Evolutionary conservation across 1,140 invertebrate species (phyloP).

Genomic region (Penaeus japonicus): DNA sequence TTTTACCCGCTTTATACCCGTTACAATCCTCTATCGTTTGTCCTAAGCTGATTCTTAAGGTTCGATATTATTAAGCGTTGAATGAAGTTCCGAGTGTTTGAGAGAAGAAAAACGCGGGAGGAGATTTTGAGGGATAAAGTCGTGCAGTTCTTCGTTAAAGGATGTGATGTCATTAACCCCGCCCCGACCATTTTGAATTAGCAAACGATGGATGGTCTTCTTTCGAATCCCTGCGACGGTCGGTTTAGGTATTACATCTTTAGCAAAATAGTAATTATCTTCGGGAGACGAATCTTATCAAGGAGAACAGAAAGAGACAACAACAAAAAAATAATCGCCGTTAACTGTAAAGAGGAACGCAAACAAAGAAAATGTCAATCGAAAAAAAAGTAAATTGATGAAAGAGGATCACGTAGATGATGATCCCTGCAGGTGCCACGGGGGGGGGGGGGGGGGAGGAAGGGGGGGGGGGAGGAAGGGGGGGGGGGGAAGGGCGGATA

Average conservation of each 20-base stretch:
- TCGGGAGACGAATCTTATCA: too few relatives aligned
- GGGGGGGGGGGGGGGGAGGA: not conserved
- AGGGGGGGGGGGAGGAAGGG: not conserved
- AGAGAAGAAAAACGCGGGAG: too few relatives aligned
- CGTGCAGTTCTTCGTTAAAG: too few relatives aligned
- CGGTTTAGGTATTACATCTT: too few relatives aligned
- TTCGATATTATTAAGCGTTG: not conserved
- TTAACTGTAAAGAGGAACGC: not conserved
- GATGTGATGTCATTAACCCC: too few relatives aligned
- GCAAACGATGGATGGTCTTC: too few relatives aligned
- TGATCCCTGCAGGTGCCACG: too few relatives aligned
- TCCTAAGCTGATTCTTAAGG: not conserved
- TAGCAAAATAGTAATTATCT: too few relatives aligned
- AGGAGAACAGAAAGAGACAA: not conserved
- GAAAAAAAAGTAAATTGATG: not conserved
- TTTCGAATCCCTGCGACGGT: too few relatives aligned
- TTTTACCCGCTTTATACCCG: not conserved
- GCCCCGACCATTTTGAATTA: too few relatives aligned
- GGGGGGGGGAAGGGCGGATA: not conserved
- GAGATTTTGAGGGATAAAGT: too few relatives aligned
- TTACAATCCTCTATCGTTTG: not conserved
- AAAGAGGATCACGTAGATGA: not conserved
- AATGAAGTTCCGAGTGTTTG: too few relatives aligned
- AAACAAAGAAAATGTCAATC: not conserved
- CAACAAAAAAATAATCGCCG: not conserved